phyloP scores from a whole-genome alignment of 2,888 invertebrate genomes.

The Eristalis arbustorum region DNA sequence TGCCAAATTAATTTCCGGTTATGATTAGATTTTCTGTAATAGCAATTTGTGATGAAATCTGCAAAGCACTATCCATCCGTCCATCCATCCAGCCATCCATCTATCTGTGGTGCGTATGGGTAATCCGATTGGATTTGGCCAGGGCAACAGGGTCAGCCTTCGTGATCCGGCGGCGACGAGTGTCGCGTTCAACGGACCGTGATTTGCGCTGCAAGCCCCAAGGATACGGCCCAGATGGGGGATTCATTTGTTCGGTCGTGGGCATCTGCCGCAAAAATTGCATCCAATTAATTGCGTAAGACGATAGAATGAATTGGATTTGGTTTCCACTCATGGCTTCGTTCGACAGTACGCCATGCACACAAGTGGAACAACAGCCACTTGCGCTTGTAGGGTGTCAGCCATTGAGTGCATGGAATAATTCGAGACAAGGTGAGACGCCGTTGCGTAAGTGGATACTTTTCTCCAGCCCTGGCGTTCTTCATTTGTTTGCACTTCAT shows the following conservation, averaged over 20 bases:
- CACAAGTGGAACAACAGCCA: neutral
- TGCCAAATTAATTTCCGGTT: slow-evolving; percentile 81
- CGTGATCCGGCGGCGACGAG: neutral
- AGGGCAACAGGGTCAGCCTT: slow-evolving; percentile 37
- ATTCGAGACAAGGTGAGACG: slow-evolving; percentile 10
- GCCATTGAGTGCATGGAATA: slow-evolving; percentile 4
- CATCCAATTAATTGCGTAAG: slow-evolving; percentile 23
- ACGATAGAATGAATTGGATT: neutral
- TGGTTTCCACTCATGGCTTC: neutral
- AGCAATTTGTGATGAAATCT: slow-evolving; percentile 79
- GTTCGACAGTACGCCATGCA: neutral
- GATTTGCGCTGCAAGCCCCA: neutral
- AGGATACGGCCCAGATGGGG: neutral
- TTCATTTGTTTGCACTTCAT: neutral
- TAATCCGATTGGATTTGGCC: slow-evolving; percentile 62
- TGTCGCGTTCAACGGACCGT: slow-evolving; percentile 20
- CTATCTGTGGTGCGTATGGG: slow-evolving; percentile 13
- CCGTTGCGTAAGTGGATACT: slow-evolving; percentile 6
- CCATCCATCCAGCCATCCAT: neutral
- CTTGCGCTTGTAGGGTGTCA: neutral
- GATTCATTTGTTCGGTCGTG: neutral
- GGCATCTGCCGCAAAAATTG: neutral
- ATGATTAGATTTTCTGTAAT: slow-evolving; percentile 81
- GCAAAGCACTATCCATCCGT: slow-evolving; percentile 20
- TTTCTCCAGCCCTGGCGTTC: neutral